Evolutionary conservation across 2,797 vertebrate genomes (phyloP).

Genomic region (Petrocephalus sullivani): DNA sequence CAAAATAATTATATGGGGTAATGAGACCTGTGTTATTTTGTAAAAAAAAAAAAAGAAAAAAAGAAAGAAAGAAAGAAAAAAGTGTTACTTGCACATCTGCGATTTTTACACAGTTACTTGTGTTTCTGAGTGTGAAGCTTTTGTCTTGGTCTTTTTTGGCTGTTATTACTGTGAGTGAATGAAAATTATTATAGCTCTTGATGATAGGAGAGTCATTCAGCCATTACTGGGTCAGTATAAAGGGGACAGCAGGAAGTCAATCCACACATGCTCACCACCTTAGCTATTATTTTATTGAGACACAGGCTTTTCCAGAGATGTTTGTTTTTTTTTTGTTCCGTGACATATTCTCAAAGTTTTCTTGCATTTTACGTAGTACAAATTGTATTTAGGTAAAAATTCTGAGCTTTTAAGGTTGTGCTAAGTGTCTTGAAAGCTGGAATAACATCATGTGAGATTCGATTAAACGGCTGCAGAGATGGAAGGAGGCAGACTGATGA

Average conservation of each 20-base stretch:
- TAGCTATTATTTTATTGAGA: neutral
- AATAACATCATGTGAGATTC: neutral
- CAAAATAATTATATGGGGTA: neutral
- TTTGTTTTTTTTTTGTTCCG: neutral
- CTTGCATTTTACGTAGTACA: neutral
- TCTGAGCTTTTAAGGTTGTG: too few species aligned
- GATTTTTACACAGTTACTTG: neutral
- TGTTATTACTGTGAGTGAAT: neutral
- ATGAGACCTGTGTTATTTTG: slow-evolving; percentile 2
- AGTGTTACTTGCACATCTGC: neutral
- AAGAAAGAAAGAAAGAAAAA: neutral
- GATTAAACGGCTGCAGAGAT: neutral
- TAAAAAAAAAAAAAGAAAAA: neutral
- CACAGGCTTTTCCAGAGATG: neutral
- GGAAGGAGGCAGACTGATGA: neutral
- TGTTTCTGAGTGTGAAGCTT: neutral
- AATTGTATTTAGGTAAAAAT: neutral
- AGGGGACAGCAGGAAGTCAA: neutral
- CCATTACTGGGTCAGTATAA: neutral
- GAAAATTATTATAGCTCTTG: neutral
- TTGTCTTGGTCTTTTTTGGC: neutral
- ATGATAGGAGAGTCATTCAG: neutral
- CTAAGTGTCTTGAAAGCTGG: too few species aligned
- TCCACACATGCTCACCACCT: neutral
- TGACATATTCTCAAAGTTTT: neutral